Conservation (phyloP, 2,888 invertebrate species). For the Copidosoma aretas region DNA sequence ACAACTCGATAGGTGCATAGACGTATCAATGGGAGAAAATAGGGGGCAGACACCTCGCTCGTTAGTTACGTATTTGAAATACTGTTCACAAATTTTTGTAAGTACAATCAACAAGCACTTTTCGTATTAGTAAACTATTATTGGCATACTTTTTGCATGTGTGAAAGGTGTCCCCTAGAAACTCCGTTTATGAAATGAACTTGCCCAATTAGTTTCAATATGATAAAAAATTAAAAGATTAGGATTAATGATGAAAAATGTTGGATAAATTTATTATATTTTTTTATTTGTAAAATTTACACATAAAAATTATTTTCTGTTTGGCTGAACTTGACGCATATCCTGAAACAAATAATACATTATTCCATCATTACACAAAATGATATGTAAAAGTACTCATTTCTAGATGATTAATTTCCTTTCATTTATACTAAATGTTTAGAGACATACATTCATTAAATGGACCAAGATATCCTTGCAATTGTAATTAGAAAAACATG, state of each 20-base stretch:
- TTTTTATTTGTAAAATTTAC: conserved; percentile 49
- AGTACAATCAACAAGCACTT: no score
- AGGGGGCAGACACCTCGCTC: no score
- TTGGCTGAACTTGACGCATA: conserved; percentile 62
- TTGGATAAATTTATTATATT: conserved; percentile 38
- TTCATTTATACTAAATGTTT: not conserved
- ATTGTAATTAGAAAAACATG: no score
- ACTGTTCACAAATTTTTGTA: not conserved
- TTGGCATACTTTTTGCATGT: no score
- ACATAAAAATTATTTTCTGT: conserved; percentile 58
- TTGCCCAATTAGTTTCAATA: not conserved
- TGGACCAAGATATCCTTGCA: no score
- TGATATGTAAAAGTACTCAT: conserved; percentile 20
- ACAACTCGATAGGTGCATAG: no score
- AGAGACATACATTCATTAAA: not conserved
- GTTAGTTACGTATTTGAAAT: no score
- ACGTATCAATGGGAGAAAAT: no score
- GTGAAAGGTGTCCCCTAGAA: no score
- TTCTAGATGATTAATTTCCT: conserved; percentile 6
- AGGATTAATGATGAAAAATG: not conserved
- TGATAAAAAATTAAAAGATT: not conserved
- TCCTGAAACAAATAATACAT: conserved; percentile 54
- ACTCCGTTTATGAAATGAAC: no score
- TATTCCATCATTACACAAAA: conserved; percentile 20
- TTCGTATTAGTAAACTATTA: no score